These are phyloP conservation scores for Ibycter americanus DNA, from an alignment of 2,797 vertebrate genomes.

Conservation along the genomic window DNA sequence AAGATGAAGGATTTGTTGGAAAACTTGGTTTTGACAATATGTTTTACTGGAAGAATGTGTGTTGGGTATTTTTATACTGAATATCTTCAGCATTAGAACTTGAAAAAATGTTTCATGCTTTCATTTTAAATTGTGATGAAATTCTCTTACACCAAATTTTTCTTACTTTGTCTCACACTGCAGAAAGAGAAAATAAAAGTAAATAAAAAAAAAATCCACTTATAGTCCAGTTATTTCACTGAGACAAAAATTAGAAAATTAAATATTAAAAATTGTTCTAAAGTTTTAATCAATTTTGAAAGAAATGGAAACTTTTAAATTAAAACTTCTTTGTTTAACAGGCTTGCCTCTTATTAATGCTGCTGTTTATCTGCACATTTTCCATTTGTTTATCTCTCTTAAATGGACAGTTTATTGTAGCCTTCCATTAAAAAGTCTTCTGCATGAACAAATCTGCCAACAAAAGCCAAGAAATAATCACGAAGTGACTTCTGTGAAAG, in stretches of 20 bases:
- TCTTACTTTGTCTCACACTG: neutral
- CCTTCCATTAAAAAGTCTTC: neutral
- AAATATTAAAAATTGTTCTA: neutral
- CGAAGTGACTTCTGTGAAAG: neutral
- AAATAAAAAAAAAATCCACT: neutral
- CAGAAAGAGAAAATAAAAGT: neutral
- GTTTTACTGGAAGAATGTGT: neutral
- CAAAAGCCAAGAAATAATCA: neutral
- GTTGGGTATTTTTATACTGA: neutral
- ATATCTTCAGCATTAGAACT: neutral
- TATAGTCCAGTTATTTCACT: neutral
- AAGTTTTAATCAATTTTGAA: neutral
- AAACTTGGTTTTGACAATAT: neutral
- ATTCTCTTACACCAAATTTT: neutral
- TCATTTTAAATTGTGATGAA: neutral
- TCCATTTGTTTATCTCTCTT: neutral
- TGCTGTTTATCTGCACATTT: neutral
- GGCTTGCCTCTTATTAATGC: neutral
- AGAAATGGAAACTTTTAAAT: neutral
- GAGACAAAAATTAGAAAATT: neutral
- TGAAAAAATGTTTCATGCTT: neutral
- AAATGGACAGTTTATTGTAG: neutral
- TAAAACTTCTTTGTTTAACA: neutral
- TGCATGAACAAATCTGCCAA: neutral
- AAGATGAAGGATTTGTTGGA: neutral